phyloP scores from a whole-genome alignment of 2,113 vertebrate genomes.

The Lophotis ruficrista region DNA sequence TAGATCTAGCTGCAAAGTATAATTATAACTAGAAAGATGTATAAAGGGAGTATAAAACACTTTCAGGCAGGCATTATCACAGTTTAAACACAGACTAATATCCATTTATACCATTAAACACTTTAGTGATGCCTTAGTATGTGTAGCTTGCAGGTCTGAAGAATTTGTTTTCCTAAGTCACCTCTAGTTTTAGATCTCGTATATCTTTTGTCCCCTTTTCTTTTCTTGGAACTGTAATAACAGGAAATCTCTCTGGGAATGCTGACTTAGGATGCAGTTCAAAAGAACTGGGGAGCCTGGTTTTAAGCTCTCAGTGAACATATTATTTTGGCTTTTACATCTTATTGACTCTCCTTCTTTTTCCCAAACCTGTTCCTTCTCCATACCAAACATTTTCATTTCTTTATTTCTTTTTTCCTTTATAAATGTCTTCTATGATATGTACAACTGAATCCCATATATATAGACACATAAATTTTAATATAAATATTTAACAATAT shows the following conservation, averaged over 20 bases:
- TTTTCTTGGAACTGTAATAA: not conserved
- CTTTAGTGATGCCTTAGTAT: not conserved
- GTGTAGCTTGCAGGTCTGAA: not conserved
- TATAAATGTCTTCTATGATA: not conserved
- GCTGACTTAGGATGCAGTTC: not conserved
- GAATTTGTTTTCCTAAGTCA: not conserved
- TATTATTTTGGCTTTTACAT: not conserved
- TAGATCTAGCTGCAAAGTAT: not conserved
- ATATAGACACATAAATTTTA: not conserved
- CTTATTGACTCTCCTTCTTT: not conserved
- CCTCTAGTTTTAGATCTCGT: not conserved
- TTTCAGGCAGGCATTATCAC: not conserved
- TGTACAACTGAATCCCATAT: not conserved
- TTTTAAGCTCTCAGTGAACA: not conserved
- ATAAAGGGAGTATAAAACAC: not conserved
- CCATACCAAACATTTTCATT: not conserved
- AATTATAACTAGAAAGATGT: not conserved
- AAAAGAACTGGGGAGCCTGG: not conserved
- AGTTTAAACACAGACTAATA: not conserved
- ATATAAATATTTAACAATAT: not conserved
- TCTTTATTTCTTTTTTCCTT: not conserved
- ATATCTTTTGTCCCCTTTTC: not conserved
- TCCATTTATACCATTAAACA: not conserved
- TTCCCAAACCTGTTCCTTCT: not conserved
- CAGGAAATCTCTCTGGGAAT: not conserved